These are phyloP conservation scores for Drosophila ambigua DNA, from an alignment of 1,140 invertebrate species.

Conservation along the genomic window DNA sequence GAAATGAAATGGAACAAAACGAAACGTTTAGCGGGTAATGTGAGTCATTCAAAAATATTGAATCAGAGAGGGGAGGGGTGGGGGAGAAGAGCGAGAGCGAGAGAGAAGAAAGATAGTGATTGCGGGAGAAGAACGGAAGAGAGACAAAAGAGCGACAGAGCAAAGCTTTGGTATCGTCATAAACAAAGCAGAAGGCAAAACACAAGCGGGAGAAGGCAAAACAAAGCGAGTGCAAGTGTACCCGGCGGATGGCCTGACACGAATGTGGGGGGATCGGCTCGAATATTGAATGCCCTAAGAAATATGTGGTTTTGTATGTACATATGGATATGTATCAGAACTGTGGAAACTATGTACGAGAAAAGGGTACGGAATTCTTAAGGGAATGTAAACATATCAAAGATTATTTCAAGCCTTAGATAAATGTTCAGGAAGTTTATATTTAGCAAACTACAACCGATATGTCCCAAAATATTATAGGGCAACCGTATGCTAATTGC, in stretches of 20 bases:
- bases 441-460: neutral
- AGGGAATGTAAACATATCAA: too few relatives aligned
- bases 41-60: slow-evolving; percentile 40
- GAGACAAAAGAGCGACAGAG: slow-evolving; percentile 2
- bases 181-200: slow-evolving; percentile 46
- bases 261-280: neutral
- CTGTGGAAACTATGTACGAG: neutral
- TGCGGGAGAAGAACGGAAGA: neutral
- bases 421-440: too few relatives aligned
- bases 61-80: slow-evolving; percentile 3
- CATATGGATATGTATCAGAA: neutral
- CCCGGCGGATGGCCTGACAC: slow-evolving; percentile 8
- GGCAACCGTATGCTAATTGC: slow-evolving; percentile 42
- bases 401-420: too few relatives aligned
- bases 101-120: neutral
- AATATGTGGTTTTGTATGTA: neutral
- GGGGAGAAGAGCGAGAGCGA: neutral
- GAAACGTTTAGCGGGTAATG: slow-evolving; percentile 36
- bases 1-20: slow-evolving; percentile 42
- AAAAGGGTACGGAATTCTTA: too few relatives aligned
- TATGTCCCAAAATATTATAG: slow-evolving; percentile 2
- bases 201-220: slow-evolving; percentile 27
- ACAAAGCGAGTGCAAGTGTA: slow-evolving; percentile 61
- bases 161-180: slow-evolving; percentile 26
- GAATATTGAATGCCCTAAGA: slow-evolving; percentile 6